Evolutionary conservation across 2,888 invertebrate genomes (phyloP).

Genomic region (Notodonta ziczac): DNA sequence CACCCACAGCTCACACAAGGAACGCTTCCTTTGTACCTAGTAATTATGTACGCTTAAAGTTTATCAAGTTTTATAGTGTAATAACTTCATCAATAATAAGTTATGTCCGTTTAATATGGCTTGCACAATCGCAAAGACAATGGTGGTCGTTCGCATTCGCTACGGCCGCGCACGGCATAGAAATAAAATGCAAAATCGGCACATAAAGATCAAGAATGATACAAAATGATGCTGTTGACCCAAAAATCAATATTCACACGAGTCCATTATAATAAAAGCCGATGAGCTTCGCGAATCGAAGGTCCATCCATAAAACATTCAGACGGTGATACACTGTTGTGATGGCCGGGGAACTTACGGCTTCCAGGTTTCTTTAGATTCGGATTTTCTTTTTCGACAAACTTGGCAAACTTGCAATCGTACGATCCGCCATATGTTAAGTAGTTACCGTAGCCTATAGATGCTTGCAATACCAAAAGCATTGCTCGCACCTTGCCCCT

Average conservation of each 20-base stretch:
- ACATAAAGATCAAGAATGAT: constrained; percentile 55
- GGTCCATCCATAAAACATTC: constrained; percentile 76
- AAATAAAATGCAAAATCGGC: constrained; percentile 51
- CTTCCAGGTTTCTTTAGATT: background rate
- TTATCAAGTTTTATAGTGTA: constrained; percentile 8
- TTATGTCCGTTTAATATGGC: constrained; percentile 39
- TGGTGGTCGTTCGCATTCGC: constrained; percentile 32
- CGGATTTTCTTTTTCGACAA: too few species aligned
- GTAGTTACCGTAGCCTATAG: too few species aligned
- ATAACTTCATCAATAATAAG: constrained; percentile 31
- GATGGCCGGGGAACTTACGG: constrained; percentile 30
- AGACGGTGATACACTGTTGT: constrained; percentile 49
- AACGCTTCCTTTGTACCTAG: too few species aligned
- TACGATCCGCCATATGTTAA: too few species aligned
- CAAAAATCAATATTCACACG: constrained; percentile 81
- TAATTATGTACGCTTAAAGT: background rate
- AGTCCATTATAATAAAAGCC: constrained; percentile 67
- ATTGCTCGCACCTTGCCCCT: too few species aligned
- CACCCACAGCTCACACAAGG: too few species aligned
- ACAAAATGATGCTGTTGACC: constrained; percentile 75
- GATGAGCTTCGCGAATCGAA: constrained; percentile 77
- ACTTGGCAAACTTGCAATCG: too few species aligned
- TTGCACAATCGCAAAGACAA: constrained; percentile 35
- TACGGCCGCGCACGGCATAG: constrained; percentile 48
- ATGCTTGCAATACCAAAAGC: too few species aligned